phyloP scores from a whole-genome alignment of 1,140 invertebrate genomes.

The Penaeus vannamei region DNA sequence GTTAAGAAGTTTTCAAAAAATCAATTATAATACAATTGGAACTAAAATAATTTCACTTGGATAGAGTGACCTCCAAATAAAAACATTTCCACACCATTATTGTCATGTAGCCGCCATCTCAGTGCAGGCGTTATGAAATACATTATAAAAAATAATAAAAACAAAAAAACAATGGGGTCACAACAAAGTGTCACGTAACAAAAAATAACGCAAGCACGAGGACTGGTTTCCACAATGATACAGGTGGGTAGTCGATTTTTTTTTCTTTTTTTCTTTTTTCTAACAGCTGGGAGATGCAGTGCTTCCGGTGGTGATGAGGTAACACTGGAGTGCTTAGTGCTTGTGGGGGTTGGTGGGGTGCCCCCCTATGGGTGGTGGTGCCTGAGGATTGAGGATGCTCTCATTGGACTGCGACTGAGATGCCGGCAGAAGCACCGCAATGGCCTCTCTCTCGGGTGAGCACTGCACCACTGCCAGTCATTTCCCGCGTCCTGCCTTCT shows the following conservation, averaged over 20 bases:
- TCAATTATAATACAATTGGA: too few species aligned
- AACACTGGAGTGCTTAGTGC: constrained; percentile 53
- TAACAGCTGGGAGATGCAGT: constrained; percentile 38
- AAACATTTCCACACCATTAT: too few species aligned
- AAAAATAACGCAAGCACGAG: constrained; percentile 45
- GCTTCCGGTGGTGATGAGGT: constrained; percentile 61
- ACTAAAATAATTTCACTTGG: too few species aligned
- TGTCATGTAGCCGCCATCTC: neutral
- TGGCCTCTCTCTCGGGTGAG: constrained; percentile 77
- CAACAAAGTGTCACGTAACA: constrained; percentile 53
- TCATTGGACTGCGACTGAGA: constrained; percentile 80
- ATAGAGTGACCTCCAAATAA: too few species aligned
- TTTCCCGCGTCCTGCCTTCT: constrained; percentile 81
- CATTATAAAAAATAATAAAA: too few species aligned
- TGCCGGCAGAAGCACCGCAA: constrained; percentile 78
- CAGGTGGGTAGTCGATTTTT: constrained; percentile 35
- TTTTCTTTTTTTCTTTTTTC: neutral
- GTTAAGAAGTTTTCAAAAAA: too few species aligned
- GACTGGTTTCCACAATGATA: constrained; percentile 43
- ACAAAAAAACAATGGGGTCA: constrained; percentile 30
- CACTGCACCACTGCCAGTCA: constrained; percentile 71
- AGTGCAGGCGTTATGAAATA: constrained; percentile 38
- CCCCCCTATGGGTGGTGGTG: constrained; percentile 45
- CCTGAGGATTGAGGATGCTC: constrained; percentile 74
- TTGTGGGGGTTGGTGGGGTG: constrained; percentile 58